Percentiles rank a stretch among this genome's conserved stretches.
phyloP scores from a whole-genome alignment of 1,140 invertebrate genomes.

The Ephestia elutella region DNA sequence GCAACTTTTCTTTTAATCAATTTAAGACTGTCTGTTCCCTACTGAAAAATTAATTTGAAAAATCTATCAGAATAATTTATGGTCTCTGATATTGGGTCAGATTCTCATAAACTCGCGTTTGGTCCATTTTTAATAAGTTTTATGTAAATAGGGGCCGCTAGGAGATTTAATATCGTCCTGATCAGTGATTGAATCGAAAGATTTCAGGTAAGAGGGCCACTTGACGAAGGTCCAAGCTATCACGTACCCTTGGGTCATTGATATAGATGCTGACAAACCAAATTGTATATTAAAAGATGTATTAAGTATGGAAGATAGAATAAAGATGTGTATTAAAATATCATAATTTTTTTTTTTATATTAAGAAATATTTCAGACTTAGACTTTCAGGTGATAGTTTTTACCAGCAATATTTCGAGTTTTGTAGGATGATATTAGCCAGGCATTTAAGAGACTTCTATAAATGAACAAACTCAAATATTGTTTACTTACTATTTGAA shows the following conservation, averaged over 20 bases:
- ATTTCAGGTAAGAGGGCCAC: slow-evolving; percentile 48
- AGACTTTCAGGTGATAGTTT: too few relatives aligned
- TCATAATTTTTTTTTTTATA: too few relatives aligned
- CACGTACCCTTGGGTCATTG: slow-evolving; percentile 46
- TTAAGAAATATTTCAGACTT: too few relatives aligned
- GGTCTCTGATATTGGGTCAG: slow-evolving; percentile 31
- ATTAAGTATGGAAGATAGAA: slow-evolving; percentile 3
- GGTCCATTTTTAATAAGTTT: slow-evolving; percentile 63
- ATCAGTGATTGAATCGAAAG: slow-evolving; percentile 55
- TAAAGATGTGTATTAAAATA: too few relatives aligned
- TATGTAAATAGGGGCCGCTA: slow-evolving; percentile 60
- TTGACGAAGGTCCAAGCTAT: slow-evolving; percentile 64
- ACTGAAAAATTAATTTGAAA: slow-evolving; percentile 21
- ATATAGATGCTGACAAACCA: slow-evolving; percentile 47
- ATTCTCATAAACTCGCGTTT: slow-evolving; percentile 22
- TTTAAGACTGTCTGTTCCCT: background rate
- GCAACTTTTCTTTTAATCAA: background rate
- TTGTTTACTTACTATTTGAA: too few relatives aligned
- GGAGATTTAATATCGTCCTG: slow-evolving; percentile 57
- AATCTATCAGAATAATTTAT: slow-evolving; percentile 23
- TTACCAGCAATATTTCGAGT: too few relatives aligned
- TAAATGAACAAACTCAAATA: too few relatives aligned
- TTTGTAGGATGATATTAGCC: too few relatives aligned
- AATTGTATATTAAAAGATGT: slow-evolving; percentile 38
- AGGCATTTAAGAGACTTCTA: too few relatives aligned